These are phyloP conservation scores for Planiliza haematocheilus DNA, from an alignment of 2,113 vertebrate genomes.

Conservation along the genomic window DNA sequence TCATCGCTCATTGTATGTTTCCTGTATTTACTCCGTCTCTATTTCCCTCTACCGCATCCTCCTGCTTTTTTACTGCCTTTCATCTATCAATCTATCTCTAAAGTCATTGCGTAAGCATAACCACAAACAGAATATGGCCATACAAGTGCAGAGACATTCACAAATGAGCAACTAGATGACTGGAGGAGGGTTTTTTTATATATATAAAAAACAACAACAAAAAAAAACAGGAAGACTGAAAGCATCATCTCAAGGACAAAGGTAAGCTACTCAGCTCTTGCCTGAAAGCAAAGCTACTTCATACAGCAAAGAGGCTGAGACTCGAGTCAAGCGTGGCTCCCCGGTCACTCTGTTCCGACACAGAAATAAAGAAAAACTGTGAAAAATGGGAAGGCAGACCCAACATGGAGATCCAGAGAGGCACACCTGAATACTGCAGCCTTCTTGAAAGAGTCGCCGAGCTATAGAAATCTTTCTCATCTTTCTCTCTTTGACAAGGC, in stretches of 20 bases:
- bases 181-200: constrained; percentile 8
- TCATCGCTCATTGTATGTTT: constrained; percentile 27
- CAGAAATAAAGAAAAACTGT: constrained; percentile 48
- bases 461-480: constrained; percentile 61
- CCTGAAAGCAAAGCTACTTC: constrained; percentile 65
- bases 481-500: constrained; percentile 58
- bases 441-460: constrained; percentile 60
- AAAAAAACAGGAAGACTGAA: constrained; percentile 42
- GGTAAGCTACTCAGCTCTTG: constrained; percentile 59
- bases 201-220: no score
- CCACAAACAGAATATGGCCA: constrained; percentile 34
- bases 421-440: constrained; percentile 57
- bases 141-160: constrained; percentile 34
- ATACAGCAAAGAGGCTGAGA: constrained; percentile 36
- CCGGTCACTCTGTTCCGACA: constrained; percentile 38
- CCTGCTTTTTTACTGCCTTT: constrained; percentile 41
- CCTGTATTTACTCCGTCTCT: constrained; percentile 9
- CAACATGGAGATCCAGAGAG: constrained; percentile 68
- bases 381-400: constrained; percentile 62
- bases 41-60: constrained; percentile 23
- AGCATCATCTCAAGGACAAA: constrained; percentile 62
- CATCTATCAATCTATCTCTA: constrained; percentile 48
- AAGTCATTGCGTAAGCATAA: constrained; percentile 38
- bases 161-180: constrained; percentile 42
- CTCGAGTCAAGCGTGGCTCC: constrained; percentile 42